Evolutionary conservation across 2,797 vertebrate species (phyloP), one percentile per base, ranked within the genome.

Genomic region (Myotis myotis): DNA sequence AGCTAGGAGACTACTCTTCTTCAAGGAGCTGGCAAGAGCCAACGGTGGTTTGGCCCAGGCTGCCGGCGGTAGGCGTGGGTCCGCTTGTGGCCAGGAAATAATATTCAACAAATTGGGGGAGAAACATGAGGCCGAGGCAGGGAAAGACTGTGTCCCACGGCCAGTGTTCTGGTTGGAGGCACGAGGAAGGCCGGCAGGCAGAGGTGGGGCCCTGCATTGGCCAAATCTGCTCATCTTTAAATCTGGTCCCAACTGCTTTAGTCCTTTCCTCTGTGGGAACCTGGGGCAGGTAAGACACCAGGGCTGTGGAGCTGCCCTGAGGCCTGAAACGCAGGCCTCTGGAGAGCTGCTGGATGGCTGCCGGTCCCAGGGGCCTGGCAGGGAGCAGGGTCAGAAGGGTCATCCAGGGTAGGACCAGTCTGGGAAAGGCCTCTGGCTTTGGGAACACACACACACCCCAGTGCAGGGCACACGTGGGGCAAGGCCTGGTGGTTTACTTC

Each of bases 391-490:
- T 5, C 2, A 3, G 78, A 33, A 30, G 25, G 15, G 8, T 49
- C 71, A n/a, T 0, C 23, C 17, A 25, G 66, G 44, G n/a, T 15
- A 25, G 75, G 44, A 49, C 62, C 33, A n/a, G 36, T 3, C 44
- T 20, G 36, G 10, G 36, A 64, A 51, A 41, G 68, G 62, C 8
- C 30, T 76, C 70, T 20, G 9, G 78, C 49, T 68, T 66, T 19
- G 1, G 3, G 8, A 60, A 41, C 60, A 75, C 25, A 41, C 49
- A 68, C n/a, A 2, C 1, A 13, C 16, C 49, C 25, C 23, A 30
- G 44, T 0, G 38, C 4, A 7, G 53, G 22, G 33, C n/a, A 28
- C 11, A 44, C 0, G 11, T 0, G 28, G 30, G 41, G 57, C 1
- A 1, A 78, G 28, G 25, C 9, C 33, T 51, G 20, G 51, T 4